Percentiles rank a stretch among this genome's conserved stretches.
Evolutionary conservation across 1,140 invertebrate species (phyloP).

Genomic region (Pachypsylla venusta): DNA sequence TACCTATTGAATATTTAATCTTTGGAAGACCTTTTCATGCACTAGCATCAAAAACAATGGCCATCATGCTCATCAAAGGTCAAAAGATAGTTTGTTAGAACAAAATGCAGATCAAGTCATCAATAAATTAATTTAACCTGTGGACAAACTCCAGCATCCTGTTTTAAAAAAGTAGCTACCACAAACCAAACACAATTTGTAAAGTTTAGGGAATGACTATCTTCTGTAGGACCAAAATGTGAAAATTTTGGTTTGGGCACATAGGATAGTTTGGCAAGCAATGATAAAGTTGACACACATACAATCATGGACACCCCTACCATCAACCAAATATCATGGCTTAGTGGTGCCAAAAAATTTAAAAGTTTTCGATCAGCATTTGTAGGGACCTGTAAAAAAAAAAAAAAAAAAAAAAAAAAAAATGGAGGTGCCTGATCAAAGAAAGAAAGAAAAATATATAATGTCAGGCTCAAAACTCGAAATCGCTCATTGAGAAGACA

Average conservation of each 20-base stretch:
- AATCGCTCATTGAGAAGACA: too few species aligned
- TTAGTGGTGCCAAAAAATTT: conserved; percentile 43
- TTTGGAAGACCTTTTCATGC: too few species aligned
- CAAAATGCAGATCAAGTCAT: too few species aligned
- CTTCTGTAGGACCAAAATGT: conserved; percentile 21
- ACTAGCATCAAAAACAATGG: too few species aligned
- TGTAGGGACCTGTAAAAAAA: conserved; percentile 33
- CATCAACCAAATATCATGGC: conserved; percentile 43
- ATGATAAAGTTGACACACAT: conserved; percentile 27
- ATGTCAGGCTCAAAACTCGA: too few species aligned
- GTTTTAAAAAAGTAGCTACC: conserved; percentile 42
- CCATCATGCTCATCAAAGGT: too few species aligned
- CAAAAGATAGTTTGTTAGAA: too few species aligned
- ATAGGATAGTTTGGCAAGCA: conserved; percentile 40
- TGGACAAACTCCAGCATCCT: conserved; percentile 36
- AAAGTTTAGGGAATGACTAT: conserved; percentile 35
- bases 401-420: background rate
- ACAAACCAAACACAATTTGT: conserved; percentile 48
- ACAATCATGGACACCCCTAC: conserved; percentile 31
- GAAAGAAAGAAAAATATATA: too few species aligned
- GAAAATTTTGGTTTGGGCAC: conserved; percentile 43
- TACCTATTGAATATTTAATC: too few species aligned
- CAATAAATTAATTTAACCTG: too few species aligned
- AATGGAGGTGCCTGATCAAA: background rate
- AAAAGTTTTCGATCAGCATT: conserved; percentile 40